Conservation (phyloP, 1,140 invertebrate species). For the Samia ricini region DNA sequence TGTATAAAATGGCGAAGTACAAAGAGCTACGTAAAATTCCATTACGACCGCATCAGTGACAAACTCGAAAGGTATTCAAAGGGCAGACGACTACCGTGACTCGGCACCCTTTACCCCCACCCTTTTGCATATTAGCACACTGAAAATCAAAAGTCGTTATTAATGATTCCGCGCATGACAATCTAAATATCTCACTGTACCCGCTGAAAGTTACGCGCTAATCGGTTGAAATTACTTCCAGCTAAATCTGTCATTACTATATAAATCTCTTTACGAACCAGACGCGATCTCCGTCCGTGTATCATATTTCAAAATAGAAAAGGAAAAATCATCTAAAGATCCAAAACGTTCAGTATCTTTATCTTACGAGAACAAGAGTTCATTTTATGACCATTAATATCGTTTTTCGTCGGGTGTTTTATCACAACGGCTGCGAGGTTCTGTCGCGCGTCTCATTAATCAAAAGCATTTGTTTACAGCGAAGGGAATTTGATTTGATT, state of each 20-base stretch:
- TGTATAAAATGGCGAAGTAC: constrained; percentile 67
- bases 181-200: constrained; percentile 62
- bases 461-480: constrained; percentile 78
- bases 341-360: constrained; percentile 71
- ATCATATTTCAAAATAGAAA: constrained; percentile 66
- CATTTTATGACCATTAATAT: constrained; percentile 78
- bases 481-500: constrained; percentile 77
- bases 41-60: constrained; percentile 68
- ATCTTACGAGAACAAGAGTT: constrained; percentile 74
- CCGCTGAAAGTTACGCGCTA: constrained; percentile 54
- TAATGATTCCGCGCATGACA: constrained; percentile 73
- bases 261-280: constrained; percentile 64
- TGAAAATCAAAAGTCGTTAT: constrained; percentile 75
- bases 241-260: constrained; percentile 39
- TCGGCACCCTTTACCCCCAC: constrained; percentile 57
- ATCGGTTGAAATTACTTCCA: constrained; percentile 47
- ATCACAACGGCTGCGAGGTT: constrained; percentile 67
- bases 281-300: constrained; percentile 51
- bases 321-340: constrained; percentile 72
- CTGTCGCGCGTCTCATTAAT: constrained; percentile 77
- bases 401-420: constrained; percentile 72
- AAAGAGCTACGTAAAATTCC: constrained; percentile 76
- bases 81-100: constrained; percentile 57
- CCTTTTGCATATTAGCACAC: constrained; percentile 69
- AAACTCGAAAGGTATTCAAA: constrained; percentile 68